Evolutionary conservation across 1,140 invertebrate genomes (phyloP).

Genomic region (Cryptotermes secundus): DNA sequence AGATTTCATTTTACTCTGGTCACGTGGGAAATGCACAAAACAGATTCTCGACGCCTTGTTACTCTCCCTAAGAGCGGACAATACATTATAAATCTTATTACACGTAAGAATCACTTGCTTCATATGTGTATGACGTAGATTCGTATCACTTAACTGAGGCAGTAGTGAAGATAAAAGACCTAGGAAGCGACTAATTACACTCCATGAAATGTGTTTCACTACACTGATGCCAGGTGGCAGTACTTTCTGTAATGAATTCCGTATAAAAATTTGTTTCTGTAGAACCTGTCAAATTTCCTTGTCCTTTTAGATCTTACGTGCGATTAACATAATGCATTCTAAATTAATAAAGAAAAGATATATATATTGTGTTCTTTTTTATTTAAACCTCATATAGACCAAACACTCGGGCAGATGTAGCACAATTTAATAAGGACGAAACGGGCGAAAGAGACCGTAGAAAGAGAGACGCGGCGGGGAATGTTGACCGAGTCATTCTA

Average conservation of each 20-base stretch:
- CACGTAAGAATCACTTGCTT: not conserved
- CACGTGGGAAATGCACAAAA: too few species aligned
- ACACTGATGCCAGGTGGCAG: not conserved
- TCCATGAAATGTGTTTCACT: conserved; percentile 8
- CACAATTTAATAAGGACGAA: not conserved
- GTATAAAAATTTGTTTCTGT: not conserved
- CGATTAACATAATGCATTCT: not conserved
- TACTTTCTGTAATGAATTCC: conserved; percentile 3
- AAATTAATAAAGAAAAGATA: conserved; percentile 11
- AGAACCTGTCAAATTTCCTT: not conserved
- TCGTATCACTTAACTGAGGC: not conserved
- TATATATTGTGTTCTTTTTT: not conserved
- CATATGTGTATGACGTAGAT: not conserved
- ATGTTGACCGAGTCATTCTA: not conserved
- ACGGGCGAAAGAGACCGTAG: not conserved
- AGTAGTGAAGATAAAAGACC: not conserved
- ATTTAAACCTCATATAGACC: not conserved
- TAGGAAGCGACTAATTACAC: conserved; percentile 2
- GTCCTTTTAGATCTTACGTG: not conserved
- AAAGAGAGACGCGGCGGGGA: not conserved
- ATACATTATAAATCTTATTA: not conserved
- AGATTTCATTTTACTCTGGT: too few species aligned
- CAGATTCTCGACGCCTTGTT: too few species aligned
- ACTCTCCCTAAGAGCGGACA: too few species aligned
- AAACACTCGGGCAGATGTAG: not conserved